phyloP scores from a whole-genome alignment of 1,140 invertebrate species.

The Arctopsyche grandis region DNA sequence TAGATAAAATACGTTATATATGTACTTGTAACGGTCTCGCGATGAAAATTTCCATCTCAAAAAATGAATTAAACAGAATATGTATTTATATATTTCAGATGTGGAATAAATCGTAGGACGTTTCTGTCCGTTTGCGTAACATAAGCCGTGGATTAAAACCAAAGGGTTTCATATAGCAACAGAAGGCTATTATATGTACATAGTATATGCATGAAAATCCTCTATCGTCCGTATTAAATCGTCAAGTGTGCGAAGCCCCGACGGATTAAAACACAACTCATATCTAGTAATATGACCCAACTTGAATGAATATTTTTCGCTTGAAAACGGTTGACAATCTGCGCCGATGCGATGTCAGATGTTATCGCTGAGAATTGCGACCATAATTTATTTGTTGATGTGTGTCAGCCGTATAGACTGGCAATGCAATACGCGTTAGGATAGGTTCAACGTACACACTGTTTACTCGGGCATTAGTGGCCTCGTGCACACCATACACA shows the following conservation, averaged over 20 bases:
- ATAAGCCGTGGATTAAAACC: slow-evolving; percentile 8
- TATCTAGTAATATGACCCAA: too few species aligned
- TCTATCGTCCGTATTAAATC: slow-evolving; percentile 9
- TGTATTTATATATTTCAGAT: background rate
- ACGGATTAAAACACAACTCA: background rate
- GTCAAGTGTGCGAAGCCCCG: background rate
- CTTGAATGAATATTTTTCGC: background rate
- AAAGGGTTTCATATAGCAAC: background rate
- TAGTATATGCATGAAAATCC: background rate
- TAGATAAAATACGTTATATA: too few species aligned
- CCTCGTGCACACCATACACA: background rate
- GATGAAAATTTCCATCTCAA: too few species aligned
- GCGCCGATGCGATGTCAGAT: slow-evolving; percentile 31
- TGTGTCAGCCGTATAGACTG: slow-evolving; percentile 24
- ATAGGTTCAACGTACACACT: slow-evolving; percentile 42
- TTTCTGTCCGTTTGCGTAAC: background rate
- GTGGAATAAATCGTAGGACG: slow-evolving; percentile 7
- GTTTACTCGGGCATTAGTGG: slow-evolving; percentile 35
- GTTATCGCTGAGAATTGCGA: slow-evolving; percentile 29
- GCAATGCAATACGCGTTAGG: slow-evolving; percentile 41
- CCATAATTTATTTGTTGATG: slow-evolving; percentile 38
- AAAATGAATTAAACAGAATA: too few species aligned
- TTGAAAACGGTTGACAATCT: slow-evolving; percentile 21
- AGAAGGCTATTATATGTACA: slow-evolving; percentile 7
- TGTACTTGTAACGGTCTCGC: too few species aligned